Percentiles rank a stretch among this genome's conserved stretches.
Evolutionary conservation across 2,797 vertebrate genomes (phyloP).

Genomic region (Margarornis squamiger): DNA sequence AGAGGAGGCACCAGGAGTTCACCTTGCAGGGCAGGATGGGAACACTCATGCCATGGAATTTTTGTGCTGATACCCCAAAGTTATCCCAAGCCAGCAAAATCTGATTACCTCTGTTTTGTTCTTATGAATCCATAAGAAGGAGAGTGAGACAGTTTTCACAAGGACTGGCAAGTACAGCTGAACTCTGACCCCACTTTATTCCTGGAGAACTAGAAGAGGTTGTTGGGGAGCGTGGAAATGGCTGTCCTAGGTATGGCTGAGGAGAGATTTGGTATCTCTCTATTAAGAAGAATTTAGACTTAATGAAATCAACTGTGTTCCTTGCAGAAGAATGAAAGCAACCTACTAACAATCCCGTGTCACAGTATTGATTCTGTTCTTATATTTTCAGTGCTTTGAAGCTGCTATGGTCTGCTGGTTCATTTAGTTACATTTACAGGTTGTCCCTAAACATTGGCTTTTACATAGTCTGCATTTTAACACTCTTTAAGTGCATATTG

Average conservation of each 20-base stretch:
- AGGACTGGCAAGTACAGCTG: neutral
- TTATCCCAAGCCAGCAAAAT: neutral
- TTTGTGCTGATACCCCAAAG: neutral
- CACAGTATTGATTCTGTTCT: conserved; percentile 31
- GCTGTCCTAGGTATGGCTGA: neutral
- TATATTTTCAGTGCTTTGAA: conserved; percentile 26
- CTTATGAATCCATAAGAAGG: neutral
- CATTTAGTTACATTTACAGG: conserved; percentile 43
- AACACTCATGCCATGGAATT: neutral
- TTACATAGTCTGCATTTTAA: conserved; percentile 52
- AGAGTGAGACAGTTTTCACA: neutral
- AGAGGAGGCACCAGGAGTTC: neutral
- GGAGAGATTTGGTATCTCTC: neutral
- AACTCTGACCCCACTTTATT: neutral
- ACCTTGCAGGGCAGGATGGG: neutral
- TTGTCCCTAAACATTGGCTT: conserved; percentile 24
- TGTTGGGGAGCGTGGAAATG: neutral
- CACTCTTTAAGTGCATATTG: conserved; percentile 2
- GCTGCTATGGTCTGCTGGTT: conserved; percentile 34
- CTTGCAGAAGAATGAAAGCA: conserved; percentile 17
- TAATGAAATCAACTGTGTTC: neutral
- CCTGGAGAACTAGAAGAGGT: neutral
- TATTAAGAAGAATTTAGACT: neutral
- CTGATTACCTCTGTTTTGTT: neutral
- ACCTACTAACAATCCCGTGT: neutral